phyloP scores from a whole-genome alignment of 2,888 invertebrate genomes.

The Cantharis rufa region DNA sequence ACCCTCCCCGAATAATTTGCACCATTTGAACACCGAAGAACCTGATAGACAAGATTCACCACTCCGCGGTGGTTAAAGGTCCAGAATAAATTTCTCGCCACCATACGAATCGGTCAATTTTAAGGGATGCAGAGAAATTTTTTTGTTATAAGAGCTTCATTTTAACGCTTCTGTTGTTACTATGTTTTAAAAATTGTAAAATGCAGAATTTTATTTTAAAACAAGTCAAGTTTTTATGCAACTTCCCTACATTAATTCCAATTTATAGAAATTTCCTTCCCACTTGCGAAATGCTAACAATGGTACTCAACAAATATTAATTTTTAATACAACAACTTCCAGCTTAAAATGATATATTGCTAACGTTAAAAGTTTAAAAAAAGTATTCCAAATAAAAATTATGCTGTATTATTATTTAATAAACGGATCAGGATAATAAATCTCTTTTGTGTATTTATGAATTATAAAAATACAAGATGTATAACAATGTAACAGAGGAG shows the following conservation, averaged over 20 bases:
- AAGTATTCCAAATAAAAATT: conserved; percentile 26
- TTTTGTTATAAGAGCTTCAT: background rate
- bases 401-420: conserved; percentile 22
- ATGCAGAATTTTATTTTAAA: background rate
- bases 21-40: background rate
- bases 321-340: conserved; percentile 15
- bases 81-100: background rate
- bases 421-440: conserved; percentile 26
- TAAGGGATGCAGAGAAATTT: background rate
- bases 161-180: background rate
- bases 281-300: background rate
- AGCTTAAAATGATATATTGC: conserved; percentile 21
- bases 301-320: background rate
- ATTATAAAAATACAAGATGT: conserved; percentile 16
- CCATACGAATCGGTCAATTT: background rate
- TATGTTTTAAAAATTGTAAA: background rate
- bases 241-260: background rate
- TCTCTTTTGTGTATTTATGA: conserved; percentile 9
- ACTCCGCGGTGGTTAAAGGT: background rate
- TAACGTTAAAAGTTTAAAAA: conserved; percentile 10
- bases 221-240: background rate
- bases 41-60: background rate
- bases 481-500: conserved; percentile 24
- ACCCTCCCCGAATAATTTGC: background rate
- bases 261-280: background rate